phyloP scores from a whole-genome alignment of 2,888 invertebrate genomes.

The Spodoptera exigua region DNA sequence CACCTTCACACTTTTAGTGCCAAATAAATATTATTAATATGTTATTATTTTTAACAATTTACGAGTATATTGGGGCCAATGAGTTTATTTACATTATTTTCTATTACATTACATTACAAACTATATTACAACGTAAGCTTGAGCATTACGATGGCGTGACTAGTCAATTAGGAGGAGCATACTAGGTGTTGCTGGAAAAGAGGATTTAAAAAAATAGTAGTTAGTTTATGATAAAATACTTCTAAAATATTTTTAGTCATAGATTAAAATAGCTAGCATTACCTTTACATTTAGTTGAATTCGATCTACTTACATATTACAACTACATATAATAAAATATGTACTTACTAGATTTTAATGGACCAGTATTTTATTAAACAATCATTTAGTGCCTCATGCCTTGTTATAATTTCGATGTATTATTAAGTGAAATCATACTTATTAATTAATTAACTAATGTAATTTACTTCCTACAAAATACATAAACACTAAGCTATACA shows the following conservation, averaged over 20 bases:
- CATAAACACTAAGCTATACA: background rate
- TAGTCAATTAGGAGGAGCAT: constrained; percentile 1
- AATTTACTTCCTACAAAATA: constrained; percentile 1
- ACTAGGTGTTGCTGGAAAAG: background rate
- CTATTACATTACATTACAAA: background rate
- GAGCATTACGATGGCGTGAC: constrained; percentile 13
- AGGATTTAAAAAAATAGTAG: too few species aligned
- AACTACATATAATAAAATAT: constrained; percentile 1
- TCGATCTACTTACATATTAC: too few species aligned
- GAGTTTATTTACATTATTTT: background rate
- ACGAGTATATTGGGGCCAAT: too few species aligned
- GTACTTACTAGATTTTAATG: constrained; percentile 1
- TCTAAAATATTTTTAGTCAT: too few species aligned
- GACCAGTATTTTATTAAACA: constrained; percentile 7
- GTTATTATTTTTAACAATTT: too few species aligned
- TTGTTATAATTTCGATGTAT: constrained; percentile 8
- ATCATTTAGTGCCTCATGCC: constrained; percentile 15
- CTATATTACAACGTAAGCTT: constrained; percentile 3
- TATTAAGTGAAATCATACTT: constrained; percentile 4
- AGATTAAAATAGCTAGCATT: too few species aligned
- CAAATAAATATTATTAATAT: too few species aligned
- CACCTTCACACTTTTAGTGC: too few species aligned
- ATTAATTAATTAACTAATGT: constrained; percentile 3
- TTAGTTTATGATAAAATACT: too few species aligned
- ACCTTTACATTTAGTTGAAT: too few species aligned